Percentiles rank a stretch among this genome's conserved stretches.
Evolutionary conservation across 2,888 invertebrate genomes (phyloP).

Genomic region (Clivina fossor): DNA sequence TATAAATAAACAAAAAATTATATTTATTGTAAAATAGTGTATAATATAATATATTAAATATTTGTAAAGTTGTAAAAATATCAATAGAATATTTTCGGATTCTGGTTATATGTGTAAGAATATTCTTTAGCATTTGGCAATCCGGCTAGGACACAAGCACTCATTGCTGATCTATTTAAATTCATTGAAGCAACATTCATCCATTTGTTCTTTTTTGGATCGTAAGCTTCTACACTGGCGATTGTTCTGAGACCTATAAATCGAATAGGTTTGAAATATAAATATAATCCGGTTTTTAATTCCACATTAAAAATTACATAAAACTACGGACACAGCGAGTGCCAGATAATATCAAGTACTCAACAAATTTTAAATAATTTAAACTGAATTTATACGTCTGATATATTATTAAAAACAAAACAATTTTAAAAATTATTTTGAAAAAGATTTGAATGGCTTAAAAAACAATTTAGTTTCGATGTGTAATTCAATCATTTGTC

Average conservation of each 20-base stretch:
- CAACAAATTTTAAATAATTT: too few relatives aligned
- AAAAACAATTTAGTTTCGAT: too few relatives aligned
- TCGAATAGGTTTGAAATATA: too few relatives aligned
- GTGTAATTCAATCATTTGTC: too few relatives aligned
- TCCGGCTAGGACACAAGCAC: constrained; percentile 76
- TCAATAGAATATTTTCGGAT: not conserved
- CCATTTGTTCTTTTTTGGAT: constrained; percentile 63
- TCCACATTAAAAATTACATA: too few relatives aligned
- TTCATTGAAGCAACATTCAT: constrained; percentile 76
- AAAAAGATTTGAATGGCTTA: too few relatives aligned
- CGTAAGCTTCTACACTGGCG: constrained; percentile 76
- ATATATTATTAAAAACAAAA: too few relatives aligned
- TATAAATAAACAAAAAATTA: not conserved
- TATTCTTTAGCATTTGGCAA: constrained; percentile 69
- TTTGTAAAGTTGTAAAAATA: not conserved
- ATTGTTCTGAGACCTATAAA: constrained; percentile 74
- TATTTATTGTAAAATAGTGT: not conserved
- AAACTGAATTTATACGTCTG: too few relatives aligned
- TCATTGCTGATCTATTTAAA: constrained; percentile 76
- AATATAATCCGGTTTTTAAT: too few relatives aligned
- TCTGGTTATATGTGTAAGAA: constrained; percentile 51
- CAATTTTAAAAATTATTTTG: too few relatives aligned
- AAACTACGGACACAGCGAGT: too few relatives aligned
- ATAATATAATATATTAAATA: constrained; percentile 2
- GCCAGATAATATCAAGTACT: too few relatives aligned